Conservation (phyloP, 2,797 vertebrate species). For the Thripadectes ignobilis region DNA sequence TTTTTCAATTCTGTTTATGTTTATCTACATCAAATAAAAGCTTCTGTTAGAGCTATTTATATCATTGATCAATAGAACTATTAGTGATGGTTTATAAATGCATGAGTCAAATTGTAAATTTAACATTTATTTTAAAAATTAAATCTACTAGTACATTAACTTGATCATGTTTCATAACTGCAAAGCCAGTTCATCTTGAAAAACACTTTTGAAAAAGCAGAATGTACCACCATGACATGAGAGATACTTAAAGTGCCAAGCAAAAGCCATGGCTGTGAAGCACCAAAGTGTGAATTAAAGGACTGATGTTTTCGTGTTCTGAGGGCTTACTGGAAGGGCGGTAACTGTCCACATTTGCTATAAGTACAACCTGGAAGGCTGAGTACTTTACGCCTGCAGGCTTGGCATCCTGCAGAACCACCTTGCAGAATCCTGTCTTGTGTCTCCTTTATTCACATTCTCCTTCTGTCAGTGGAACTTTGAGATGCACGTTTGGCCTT, state of each 20-base stretch:
- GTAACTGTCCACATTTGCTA: neutral
- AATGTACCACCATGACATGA: neutral
- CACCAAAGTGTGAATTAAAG: neutral
- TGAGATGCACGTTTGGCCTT: neutral
- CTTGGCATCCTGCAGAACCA: neutral
- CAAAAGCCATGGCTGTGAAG: neutral
- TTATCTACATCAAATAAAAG: conserved; percentile 26
- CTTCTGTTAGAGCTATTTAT: conserved; percentile 33
- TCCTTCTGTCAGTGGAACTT: neutral
- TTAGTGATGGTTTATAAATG: conserved; percentile 28
- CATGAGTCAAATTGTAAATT: conserved; percentile 5
- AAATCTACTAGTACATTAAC: conserved; percentile 18
- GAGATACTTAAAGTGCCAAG: neutral
- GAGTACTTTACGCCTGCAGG: neutral
- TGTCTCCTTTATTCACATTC: neutral
- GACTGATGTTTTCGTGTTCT: neutral
- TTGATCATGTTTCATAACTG: conserved; percentile 8
- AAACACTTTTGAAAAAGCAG: neutral
- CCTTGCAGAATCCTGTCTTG: neutral
- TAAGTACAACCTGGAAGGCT: neutral
- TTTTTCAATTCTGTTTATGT: conserved; percentile 32
- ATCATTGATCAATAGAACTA: conserved; percentile 8
- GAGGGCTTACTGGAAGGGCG: neutral
- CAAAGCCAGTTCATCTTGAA: conserved; percentile 16
- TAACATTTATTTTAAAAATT: conserved; percentile 21